Percentiles rank a stretch among this genome's conserved stretches.
These are phyloP conservation scores for Chlamydotis undulata DNA, from an alignment of 2,113 vertebrate genomes.

Conservation along the genomic window DNA sequence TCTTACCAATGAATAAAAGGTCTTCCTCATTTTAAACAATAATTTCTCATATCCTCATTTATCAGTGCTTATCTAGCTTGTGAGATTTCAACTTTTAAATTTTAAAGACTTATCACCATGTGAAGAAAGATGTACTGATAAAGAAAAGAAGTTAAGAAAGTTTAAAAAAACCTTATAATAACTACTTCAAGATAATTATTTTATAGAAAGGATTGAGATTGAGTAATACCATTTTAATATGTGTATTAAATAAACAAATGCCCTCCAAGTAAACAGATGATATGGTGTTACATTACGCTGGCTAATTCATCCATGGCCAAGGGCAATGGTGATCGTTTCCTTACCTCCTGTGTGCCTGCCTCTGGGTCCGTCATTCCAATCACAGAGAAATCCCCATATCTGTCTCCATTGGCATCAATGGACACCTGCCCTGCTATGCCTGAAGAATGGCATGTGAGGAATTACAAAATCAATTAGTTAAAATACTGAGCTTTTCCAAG, in stretches of 20 bases:
- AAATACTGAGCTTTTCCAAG: conserved; percentile 71
- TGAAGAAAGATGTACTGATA: background rate
- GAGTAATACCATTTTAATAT: background rate
- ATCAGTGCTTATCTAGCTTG: background rate
- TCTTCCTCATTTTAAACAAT: background rate
- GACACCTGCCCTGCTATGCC: conserved; percentile 96
- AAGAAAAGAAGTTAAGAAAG: background rate
- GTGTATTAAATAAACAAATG: background rate
- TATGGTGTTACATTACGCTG: background rate
- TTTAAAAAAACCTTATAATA: background rate
- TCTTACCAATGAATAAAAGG: background rate
- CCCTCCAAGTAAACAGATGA: background rate
- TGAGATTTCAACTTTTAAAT: background rate
- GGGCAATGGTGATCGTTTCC: background rate
- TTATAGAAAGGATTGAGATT: background rate
- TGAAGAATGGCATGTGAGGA: conserved; percentile 73
- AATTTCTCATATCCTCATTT: background rate
- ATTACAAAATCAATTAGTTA: conserved; percentile 74
- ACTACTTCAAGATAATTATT: background rate
- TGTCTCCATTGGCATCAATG: conserved; percentile 92
- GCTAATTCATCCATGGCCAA: background rate
- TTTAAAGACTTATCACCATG: background rate
- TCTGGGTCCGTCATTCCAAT: conserved; percentile 90
- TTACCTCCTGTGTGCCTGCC: conserved; percentile 91
- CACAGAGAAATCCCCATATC: conserved; percentile 94